A percentile compares a stretch with the other conserved stretches of the same genome.
These are phyloP conservation scores for Leptinotarsa juncta DNA, from an alignment of 2,888 invertebrate genomes.

Conservation along the genomic window DNA sequence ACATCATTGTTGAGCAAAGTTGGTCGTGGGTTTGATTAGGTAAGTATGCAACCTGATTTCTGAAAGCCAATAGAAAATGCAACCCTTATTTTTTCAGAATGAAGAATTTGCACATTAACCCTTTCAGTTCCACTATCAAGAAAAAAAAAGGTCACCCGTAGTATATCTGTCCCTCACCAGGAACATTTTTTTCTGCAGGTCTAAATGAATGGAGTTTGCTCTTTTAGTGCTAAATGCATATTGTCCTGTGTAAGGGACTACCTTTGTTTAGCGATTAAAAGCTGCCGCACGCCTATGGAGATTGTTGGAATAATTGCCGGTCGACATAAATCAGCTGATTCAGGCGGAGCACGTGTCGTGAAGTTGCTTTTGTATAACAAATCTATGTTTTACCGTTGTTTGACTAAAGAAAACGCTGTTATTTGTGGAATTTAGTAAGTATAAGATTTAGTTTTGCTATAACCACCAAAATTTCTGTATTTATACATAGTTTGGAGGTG, in stretches of 20 bases:
- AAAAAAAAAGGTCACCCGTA: slow-evolving; percentile 22
- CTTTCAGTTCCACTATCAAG: slow-evolving; percentile 22
- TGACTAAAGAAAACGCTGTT: slow-evolving; percentile 22
- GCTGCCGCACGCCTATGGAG: slow-evolving; percentile 5
- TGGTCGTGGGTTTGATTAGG: too few species aligned
- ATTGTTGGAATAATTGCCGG: slow-evolving; percentile 12
- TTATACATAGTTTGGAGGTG: slow-evolving; percentile 22
- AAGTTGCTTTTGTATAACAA: slow-evolving; percentile 20
- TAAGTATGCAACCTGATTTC: too few species aligned
- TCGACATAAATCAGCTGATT: slow-evolving; percentile 18
- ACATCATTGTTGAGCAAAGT: too few species aligned
- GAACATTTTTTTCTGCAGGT: slow-evolving; percentile 22
- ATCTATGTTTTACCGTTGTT: slow-evolving; percentile 22
- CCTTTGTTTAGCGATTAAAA: slow-evolving; percentile 22
- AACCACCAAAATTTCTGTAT: slow-evolving; percentile 16
- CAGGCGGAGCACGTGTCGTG: slow-evolving; percentile 16
- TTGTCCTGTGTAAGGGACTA: slow-evolving; percentile 24
- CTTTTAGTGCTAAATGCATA: slow-evolving; percentile 20
- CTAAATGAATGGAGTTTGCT: slow-evolving; percentile 21
- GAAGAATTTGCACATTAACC: background rate
- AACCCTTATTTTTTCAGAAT: too few species aligned
- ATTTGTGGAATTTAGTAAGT: slow-evolving; percentile 12
- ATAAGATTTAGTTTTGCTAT: slow-evolving; percentile 8
- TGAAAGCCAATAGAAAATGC: too few species aligned
- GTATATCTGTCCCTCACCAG: slow-evolving; percentile 21